phyloP scores from a whole-genome alignment of 2,888 invertebrate species.

The Leptopilina myrica region DNA sequence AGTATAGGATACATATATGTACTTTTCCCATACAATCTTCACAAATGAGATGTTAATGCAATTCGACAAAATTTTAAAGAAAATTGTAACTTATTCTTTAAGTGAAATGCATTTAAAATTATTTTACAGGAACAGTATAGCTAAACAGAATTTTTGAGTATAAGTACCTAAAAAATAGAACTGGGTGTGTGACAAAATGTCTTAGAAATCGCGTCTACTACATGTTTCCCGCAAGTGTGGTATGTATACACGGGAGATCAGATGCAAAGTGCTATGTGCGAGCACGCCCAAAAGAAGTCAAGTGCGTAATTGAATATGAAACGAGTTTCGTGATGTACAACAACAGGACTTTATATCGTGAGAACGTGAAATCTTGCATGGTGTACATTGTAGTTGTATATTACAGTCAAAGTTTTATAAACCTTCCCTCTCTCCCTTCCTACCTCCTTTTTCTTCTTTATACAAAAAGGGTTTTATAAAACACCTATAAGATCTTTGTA shows the following conservation, averaged over 20 bases:
- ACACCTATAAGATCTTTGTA: not conserved
- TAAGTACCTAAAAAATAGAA: too few relatives aligned
- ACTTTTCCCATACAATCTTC: too few relatives aligned
- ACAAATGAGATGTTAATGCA: too few relatives aligned
- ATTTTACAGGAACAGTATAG: too few relatives aligned
- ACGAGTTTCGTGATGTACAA: slow-evolving; percentile 45
- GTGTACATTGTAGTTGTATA: not conserved
- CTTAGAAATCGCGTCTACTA: too few relatives aligned
- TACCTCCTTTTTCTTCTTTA: too few relatives aligned
- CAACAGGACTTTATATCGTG: slow-evolving; percentile 30
- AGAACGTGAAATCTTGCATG: slow-evolving; percentile 38
- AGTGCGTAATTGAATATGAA: slow-evolving; percentile 52
- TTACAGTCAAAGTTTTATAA: too few relatives aligned
- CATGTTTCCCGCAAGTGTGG: slow-evolving; percentile 43
- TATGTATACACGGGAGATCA: slow-evolving; percentile 13
- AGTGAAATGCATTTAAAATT: too few relatives aligned
- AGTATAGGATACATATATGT: too few relatives aligned
- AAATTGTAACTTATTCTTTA: too few relatives aligned
- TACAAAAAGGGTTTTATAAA: not conserved
- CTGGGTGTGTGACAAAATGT: slow-evolving; percentile 41
- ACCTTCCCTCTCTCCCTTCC: not conserved
- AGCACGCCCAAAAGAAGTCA: slow-evolving; percentile 41
- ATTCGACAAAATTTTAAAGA: too few relatives aligned
- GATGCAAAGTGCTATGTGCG: slow-evolving; percentile 34
- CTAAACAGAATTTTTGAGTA: too few relatives aligned